These are phyloP conservation scores for Okamejei kenojei DNA, from an alignment of 2,797 vertebrate species.

Conservation along the genomic window DNA sequence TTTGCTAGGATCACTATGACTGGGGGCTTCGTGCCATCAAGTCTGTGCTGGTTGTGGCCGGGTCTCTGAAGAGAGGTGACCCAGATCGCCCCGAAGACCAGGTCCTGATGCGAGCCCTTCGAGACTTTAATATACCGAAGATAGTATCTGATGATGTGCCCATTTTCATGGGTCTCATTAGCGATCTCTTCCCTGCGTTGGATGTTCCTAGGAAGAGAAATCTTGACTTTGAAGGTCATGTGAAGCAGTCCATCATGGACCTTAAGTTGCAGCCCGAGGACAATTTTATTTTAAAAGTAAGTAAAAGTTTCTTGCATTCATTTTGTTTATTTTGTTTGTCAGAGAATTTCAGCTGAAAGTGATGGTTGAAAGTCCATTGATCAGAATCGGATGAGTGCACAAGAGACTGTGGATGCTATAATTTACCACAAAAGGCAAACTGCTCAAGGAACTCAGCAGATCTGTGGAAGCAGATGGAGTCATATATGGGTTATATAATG, in stretches of 20 bases:
- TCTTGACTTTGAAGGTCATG: conserved; percentile 69
- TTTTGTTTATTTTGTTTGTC: not conserved
- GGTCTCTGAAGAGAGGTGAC: conserved; percentile 82
- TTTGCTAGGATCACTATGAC: conserved; percentile 78
- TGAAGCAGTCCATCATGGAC: conserved; percentile 76
- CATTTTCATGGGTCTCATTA: conserved; percentile 84
- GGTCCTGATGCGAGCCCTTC: conserved; percentile 85
- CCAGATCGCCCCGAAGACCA: conserved; percentile 79
- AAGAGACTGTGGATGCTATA: too few relatives aligned
- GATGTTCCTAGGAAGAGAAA: conserved; percentile 81
- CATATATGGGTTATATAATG: too few relatives aligned
- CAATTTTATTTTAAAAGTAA: conserved; percentile 87
- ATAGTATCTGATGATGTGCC: conserved; percentile 85
- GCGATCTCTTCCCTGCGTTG: conserved; percentile 83
- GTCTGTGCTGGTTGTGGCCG: conserved; percentile 87
- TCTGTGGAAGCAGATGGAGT: too few relatives aligned
- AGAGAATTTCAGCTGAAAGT: not conserved
- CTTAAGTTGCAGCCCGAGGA: conserved; percentile 85
- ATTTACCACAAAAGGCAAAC: too few relatives aligned
- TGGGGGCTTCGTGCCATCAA: conserved; percentile 95
- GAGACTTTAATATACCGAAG: conserved; percentile 93
- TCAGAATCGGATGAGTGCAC: not conserved
- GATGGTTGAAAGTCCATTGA: not conserved
- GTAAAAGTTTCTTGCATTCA: not conserved
- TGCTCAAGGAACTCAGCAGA: too few relatives aligned